A percentile compares a stretch with the other conserved stretches of the same genome.
Evolutionary conservation across 2,113 vertebrate genomes (phyloP).

Genomic region (Lagopus muta): DNA sequence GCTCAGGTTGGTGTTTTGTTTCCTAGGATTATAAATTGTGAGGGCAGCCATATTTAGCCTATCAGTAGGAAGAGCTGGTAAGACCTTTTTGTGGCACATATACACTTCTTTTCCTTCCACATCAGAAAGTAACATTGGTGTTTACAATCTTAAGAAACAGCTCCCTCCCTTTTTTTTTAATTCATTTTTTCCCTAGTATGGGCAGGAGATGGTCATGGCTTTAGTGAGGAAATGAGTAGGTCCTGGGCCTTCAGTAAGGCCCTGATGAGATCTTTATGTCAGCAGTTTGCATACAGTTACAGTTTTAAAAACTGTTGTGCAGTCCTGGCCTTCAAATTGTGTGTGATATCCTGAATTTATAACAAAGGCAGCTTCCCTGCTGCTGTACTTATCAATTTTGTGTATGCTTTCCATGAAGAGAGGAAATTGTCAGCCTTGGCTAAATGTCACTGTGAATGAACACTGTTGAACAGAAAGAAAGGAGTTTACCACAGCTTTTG

Average conservation of each 20-base stretch:
- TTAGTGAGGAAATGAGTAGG: background rate
- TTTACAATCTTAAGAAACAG: background rate
- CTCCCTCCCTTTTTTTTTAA: background rate
- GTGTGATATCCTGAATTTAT: background rate
- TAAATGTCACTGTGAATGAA: background rate
- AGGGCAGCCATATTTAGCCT: background rate
- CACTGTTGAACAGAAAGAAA: background rate
- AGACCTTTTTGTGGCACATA: background rate
- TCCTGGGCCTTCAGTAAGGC: background rate
- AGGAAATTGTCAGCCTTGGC: background rate
- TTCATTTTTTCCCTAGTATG: background rate
- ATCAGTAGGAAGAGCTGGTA: background rate
- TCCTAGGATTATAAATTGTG: background rate
- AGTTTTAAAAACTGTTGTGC: background rate
- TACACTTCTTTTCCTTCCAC: background rate
- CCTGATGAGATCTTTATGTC: background rate
- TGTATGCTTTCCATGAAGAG: background rate
- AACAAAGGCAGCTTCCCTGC: background rate
- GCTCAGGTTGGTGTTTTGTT: background rate
- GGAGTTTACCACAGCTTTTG: background rate
- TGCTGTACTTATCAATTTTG: background rate
- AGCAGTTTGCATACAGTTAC: background rate
- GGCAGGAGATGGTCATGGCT: background rate
- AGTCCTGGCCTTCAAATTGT: background rate
- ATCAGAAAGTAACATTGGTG: background rate